phyloP scores from a whole-genome alignment of 2,888 invertebrate genomes.

The Acleris sparsana region DNA sequence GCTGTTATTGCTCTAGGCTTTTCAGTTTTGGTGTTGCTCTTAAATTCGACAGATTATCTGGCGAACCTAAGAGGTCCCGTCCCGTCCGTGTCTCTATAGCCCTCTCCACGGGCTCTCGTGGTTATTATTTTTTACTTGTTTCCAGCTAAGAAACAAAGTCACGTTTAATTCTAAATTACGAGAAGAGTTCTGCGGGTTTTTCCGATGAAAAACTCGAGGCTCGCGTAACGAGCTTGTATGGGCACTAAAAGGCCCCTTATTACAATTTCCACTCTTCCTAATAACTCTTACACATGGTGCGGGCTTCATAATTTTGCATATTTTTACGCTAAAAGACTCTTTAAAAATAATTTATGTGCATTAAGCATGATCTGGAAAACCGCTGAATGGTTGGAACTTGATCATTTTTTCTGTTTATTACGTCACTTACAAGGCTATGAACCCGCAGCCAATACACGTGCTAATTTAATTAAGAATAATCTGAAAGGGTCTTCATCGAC shows the following conservation, averaged over 20 bases:
- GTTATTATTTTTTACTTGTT: too few relatives aligned
- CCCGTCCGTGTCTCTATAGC: too few relatives aligned
- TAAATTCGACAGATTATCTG: too few relatives aligned
- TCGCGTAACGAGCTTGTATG: conserved; percentile 50
- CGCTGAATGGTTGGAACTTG: conserved; percentile 48
- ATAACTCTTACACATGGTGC: conserved; percentile 59
- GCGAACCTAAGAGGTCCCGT: too few relatives aligned
- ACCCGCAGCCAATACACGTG: too few relatives aligned
- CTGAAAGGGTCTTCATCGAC: too few relatives aligned
- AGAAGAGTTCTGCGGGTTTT: conserved; percentile 15
- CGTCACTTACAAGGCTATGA: conserved; percentile 36
- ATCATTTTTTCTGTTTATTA: conserved; percentile 40
- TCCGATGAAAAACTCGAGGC: conserved; percentile 20
- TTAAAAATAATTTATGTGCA: conserved; percentile 69
- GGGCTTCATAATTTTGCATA: conserved; percentile 64
- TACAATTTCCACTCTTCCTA: conserved; percentile 65
- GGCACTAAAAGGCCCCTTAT: conserved; percentile 52
- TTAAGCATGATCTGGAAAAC: conserved; percentile 61
- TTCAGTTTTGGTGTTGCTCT: too few relatives aligned
- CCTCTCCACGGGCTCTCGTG: too few relatives aligned
- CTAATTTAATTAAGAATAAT: too few relatives aligned
- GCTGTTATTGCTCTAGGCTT: too few relatives aligned
- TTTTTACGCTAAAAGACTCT: conserved; percentile 61
- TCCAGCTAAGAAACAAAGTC: too few relatives aligned
- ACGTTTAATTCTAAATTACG: conserved; percentile 7